These are phyloP conservation scores for Dipodomys ordii DNA, from an alignment of 2,113 vertebrate genomes.

Conservation along the genomic window DNA sequence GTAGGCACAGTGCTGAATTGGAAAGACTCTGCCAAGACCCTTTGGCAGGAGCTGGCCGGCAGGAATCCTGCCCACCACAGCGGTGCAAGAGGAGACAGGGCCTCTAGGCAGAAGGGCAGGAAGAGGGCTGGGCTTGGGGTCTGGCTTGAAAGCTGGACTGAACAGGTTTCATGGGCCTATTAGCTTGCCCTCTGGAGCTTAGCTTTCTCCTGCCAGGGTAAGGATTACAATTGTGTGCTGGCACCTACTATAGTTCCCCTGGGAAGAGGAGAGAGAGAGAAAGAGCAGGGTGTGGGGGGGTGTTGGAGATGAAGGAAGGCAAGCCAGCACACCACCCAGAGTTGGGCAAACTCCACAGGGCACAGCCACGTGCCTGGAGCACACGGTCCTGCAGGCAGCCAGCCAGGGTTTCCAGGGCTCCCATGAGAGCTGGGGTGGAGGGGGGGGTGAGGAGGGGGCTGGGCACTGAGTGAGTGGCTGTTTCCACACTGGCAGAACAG, in stretches of 20 bases:
- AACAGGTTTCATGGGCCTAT: conserved; percentile 41
- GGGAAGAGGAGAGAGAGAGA: neutral
- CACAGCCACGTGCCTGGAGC: conserved; percentile 82
- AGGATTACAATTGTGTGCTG: conserved; percentile 49
- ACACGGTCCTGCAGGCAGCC: conserved; percentile 71
- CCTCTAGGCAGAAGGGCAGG: conserved; percentile 30
- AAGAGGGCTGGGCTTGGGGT: conserved; percentile 42
- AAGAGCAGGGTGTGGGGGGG: neutral
- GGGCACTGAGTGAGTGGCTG: neutral
- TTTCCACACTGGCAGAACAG: conserved; percentile 24
- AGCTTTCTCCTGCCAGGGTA: conserved; percentile 63
- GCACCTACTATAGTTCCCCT: conserved; percentile 45
- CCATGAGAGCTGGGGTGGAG: conserved; percentile 70
- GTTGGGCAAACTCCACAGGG: conserved; percentile 78
- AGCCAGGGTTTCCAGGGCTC: conserved; percentile 63
- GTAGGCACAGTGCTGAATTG: conserved; percentile 67
- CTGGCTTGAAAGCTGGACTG: neutral
- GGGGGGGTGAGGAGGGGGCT: conserved; percentile 60
- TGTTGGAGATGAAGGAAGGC: neutral
- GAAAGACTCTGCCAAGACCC: conserved; percentile 66
- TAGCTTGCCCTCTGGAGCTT: neutral
- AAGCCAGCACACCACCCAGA: conserved; percentile 40
- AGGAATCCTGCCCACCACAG: conserved; percentile 55
- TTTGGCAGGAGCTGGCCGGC: conserved; percentile 60
- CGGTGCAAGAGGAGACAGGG: neutral